Conservation (phyloP, 2,797 vertebrate genomes). For the Eulemur albifrons region DNA sequence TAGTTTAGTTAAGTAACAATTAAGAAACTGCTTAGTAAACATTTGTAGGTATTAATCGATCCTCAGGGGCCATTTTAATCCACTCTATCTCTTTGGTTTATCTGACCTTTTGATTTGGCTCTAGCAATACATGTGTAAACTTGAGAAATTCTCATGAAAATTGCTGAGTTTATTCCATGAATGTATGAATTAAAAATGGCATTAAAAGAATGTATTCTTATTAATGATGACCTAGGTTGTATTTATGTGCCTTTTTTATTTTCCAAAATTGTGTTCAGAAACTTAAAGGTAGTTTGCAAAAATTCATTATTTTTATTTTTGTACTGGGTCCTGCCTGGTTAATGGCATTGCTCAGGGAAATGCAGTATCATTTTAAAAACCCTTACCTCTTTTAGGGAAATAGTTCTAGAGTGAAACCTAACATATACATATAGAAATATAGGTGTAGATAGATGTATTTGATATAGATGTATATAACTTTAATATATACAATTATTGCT, state of each 20-base stretch:
- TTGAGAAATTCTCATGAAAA: not conserved
- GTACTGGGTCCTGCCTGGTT: not conserved
- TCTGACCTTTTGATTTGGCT: slow-evolving; percentile 49
- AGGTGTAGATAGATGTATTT: not conserved
- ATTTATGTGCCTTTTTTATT: not conserved
- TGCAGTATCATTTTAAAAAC: not conserved
- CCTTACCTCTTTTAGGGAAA: not conserved
- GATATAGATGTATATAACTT: not conserved
- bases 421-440: not conserved
- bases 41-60: slow-evolving; percentile 13
- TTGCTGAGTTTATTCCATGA: not conserved
- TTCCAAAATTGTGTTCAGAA: not conserved
- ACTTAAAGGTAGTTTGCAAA: not conserved
- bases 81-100: not conserved
- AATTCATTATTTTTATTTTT: not conserved
- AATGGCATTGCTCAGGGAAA: not conserved
- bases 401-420: not conserved
- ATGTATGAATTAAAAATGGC: not conserved
- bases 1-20: slow-evolving; percentile 19
- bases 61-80: slow-evolving; percentile 25
- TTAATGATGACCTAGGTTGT: not conserved
- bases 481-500: not conserved
- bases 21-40: slow-evolving; percentile 46
- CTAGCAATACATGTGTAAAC: not conserved
- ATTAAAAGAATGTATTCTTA: not conserved